A percentile compares a stretch with the other conserved stretches of the same genome.
Conservation (phyloP, 2,113 vertebrate genomes). For the Burhinus oedicnemus region DNA sequence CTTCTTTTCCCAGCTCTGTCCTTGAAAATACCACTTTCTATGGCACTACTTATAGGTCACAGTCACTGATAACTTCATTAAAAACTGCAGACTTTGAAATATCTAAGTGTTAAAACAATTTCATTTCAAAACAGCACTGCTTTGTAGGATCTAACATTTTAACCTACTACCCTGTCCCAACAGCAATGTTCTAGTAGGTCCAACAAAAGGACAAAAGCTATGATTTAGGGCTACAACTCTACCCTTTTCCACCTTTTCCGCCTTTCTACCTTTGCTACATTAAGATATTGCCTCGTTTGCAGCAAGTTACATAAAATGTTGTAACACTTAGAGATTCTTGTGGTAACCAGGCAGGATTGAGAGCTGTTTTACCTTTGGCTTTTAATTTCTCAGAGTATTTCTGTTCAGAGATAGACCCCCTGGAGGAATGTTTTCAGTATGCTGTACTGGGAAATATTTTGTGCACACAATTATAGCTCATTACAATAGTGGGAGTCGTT, state of each 20-base stretch:
- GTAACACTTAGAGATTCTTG: background rate
- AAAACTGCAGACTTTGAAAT: background rate
- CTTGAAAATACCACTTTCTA: background rate
- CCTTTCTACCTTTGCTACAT: background rate
- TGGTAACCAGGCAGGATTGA: background rate
- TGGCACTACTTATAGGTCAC: background rate
- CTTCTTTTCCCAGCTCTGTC: background rate
- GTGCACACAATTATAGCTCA: constrained; percentile 28
- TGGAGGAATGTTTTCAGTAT: constrained; percentile 10
- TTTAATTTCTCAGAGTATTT: background rate
- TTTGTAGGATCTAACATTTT: background rate
- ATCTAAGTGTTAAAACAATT: background rate
- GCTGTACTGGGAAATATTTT: constrained; percentile 2
- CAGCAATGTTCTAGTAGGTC: background rate
- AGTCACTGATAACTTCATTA: background rate
- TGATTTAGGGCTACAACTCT: background rate
- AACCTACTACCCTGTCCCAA: background rate
- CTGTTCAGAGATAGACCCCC: background rate
- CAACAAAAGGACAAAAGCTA: background rate
- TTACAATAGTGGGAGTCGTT: constrained; percentile 50
- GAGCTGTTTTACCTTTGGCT: constrained; percentile 19
- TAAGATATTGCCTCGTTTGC: background rate
- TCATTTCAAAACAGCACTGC: background rate
- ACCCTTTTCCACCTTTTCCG: background rate
- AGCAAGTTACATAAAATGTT: background rate